Percentiles rank a stretch among this genome's conserved stretches.
Conservation (phyloP, 2,113 vertebrate species). For the Microcebus murinus region DNA sequence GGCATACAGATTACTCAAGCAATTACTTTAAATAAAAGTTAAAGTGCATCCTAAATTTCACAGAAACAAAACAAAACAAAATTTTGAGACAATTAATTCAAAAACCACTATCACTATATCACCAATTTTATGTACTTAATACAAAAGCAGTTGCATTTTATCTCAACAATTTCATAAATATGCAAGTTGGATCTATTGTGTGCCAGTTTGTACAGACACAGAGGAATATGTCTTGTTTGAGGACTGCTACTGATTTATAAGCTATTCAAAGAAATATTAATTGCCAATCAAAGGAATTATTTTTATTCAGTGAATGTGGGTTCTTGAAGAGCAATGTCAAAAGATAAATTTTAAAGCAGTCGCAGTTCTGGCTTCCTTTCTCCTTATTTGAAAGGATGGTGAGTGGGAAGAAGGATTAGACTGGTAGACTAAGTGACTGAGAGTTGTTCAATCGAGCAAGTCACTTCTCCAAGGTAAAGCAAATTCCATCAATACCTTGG, state of each 20-base stretch:
- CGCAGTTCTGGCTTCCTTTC: background rate
- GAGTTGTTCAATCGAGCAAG: background rate
- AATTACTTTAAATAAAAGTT: background rate
- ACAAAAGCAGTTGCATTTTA: background rate
- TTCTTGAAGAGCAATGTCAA: background rate
- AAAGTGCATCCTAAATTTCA: background rate
- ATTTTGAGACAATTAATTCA: background rate
- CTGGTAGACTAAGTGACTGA: background rate
- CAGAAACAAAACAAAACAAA: background rate
- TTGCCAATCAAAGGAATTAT: background rate
- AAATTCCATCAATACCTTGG: background rate
- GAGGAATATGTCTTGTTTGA: background rate
- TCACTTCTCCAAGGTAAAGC: background rate
- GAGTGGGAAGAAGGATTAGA: background rate
- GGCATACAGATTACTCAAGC: background rate
- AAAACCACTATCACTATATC: background rate
- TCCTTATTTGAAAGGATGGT: background rate
- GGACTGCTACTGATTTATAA: background rate
- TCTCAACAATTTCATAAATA: background rate
- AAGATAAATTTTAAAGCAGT: background rate
- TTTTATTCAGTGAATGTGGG: background rate
- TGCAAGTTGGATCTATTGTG: background rate
- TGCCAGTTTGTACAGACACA: background rate
- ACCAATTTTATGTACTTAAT: background rate
- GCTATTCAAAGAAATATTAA: background rate